Base-by-base conservation (phyloP, 2,888 invertebrate species). In the Boloria euphrosyne region DNA sequence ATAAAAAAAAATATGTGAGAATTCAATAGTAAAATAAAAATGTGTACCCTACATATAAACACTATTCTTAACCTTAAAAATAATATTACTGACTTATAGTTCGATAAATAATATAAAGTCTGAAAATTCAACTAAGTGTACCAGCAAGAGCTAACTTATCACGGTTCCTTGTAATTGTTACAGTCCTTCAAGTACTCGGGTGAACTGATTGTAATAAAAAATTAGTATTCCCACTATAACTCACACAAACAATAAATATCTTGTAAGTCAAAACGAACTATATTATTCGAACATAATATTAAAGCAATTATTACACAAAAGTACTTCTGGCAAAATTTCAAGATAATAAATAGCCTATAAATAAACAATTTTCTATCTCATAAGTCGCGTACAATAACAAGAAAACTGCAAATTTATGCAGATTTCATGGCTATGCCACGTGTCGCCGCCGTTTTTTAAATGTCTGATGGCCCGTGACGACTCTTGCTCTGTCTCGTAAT, bases 401-500 rank as follows among this genome's bases (percentile, higher is more conserved):
- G 86, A 84, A 85, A 87, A 89, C 86, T 88, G 87, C 85, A 88
- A 87, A 88, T 87, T 83, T 85, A 89, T 89, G 88, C 85, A 88
- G 85, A 88, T 88, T 86, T 87, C 80, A 81, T 80, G 76, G 81
- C 81, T 75, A 73, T 72, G 78, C 81, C 78, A 81, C 79, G 81
- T 81, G 81, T 67, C 52, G 52, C 52, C 52, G 52, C 52, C 52
- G 31, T 52, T 52, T 52, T 52, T 52, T 52, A 52, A 52, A 52
- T 52, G 52, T 31, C 27, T 52, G 52, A 52, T 31, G 52, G 31
- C 31, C 27, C 52, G 52, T 27, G n/a, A 31, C 52, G n/a, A 31
- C n/a, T 31, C 14, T 27, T 22, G 51, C 22, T 22, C 31, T 22
- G 65, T 52, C 31, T 6, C 10, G 27, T n/a, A 52, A 22, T 13